Evolutionary conservation across 2,113 vertebrate species (phyloP), one percentile per base, ranked within the genome.

Genomic region (Anhinga anhinga): DNA sequence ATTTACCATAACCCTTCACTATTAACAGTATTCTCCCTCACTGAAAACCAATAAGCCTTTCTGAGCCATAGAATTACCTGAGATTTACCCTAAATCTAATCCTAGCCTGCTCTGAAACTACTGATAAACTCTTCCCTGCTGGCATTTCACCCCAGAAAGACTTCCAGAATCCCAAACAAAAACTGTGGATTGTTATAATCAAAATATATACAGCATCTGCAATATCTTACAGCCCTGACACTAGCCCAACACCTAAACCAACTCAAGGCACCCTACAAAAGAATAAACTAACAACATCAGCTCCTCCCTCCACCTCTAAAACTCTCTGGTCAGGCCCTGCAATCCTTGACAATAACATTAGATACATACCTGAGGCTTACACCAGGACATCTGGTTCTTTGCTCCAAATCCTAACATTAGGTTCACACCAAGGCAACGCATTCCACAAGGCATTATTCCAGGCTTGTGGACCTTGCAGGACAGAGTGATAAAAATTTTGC

Each of bases 11-110:
- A 76, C 73, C 34, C 76, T 92, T 83, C 59, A 36, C 66, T 93
- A 50, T 88, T 79, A 94, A 90, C 76, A 90, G 56, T 62, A 73
- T 27, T 80, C 34, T 81, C 36, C 34, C 62, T 72, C 18, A 52
- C 30, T 73, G 76, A 95, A 95, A 95, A 77, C 36, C 72, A 83
- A 17, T 88, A 92, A 96, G 25, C 62, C 71, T 65, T 93, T 93
- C 85, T 83, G 86, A 93, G 72, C 88, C 52, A 86, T 52, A 27
- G 94, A 79, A 94, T 93, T 92, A 94, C 94, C 82, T n/a, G 52
- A 92, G 82, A 93, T 95, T 95, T 95, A 96, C 58, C 81, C 55
- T 69, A 82, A 85, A 84, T 72, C 82, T 94, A 95, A 92, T 71
- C 74, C 61, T 69, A 71, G 52, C 78, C 70, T 85, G 40, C 61